A percentile compares a stretch with the other conserved stretches of the same genome.
These are phyloP conservation scores for Drosophila kanekoi DNA, from an alignment of 2,888 invertebrate species.

Conservation along the genomic window DNA sequence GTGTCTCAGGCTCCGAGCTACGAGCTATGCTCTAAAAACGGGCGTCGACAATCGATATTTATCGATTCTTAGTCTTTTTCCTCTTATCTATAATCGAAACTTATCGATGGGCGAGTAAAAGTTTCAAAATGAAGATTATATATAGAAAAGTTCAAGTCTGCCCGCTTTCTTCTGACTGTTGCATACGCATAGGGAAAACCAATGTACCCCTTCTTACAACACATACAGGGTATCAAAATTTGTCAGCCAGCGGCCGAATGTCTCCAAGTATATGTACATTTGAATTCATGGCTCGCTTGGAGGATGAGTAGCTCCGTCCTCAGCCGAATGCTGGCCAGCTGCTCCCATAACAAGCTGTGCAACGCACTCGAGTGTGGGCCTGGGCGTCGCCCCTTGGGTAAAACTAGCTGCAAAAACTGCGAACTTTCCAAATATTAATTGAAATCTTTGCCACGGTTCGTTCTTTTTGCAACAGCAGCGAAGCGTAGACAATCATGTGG, in stretches of 20 bases:
- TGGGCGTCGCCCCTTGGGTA: constrained; percentile 18
- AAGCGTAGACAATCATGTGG: constrained; percentile 57
- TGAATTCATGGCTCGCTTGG: constrained; percentile 19
- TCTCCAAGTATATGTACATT: not conserved
- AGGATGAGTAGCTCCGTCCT: constrained; percentile 13
- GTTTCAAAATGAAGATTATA: no score
- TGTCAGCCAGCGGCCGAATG: constrained; percentile 44
- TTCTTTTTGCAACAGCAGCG: constrained; percentile 49
- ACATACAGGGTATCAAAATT: constrained; percentile 23
- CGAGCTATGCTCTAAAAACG: not conserved
- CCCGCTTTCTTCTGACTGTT: not conserved
- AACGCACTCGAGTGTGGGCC: constrained; percentile 1
- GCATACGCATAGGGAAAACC: not conserved
- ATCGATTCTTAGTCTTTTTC: no score
- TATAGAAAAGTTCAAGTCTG: no score
- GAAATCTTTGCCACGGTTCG: constrained; percentile 36
- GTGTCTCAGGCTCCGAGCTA: no score
- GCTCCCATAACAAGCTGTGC: constrained; percentile 6
- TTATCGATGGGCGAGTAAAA: not conserved
- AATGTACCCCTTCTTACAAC: not conserved
- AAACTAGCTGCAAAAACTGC: constrained; percentile 21
- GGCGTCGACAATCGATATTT: constrained; percentile 1
- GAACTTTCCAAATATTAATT: constrained; percentile 55
- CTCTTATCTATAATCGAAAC: no score
- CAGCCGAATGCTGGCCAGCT: constrained; percentile 4